Percentiles rank a stretch among this genome's conserved stretches.
Conservation (phyloP, 2,888 invertebrate species). For the Timema podura region DNA sequence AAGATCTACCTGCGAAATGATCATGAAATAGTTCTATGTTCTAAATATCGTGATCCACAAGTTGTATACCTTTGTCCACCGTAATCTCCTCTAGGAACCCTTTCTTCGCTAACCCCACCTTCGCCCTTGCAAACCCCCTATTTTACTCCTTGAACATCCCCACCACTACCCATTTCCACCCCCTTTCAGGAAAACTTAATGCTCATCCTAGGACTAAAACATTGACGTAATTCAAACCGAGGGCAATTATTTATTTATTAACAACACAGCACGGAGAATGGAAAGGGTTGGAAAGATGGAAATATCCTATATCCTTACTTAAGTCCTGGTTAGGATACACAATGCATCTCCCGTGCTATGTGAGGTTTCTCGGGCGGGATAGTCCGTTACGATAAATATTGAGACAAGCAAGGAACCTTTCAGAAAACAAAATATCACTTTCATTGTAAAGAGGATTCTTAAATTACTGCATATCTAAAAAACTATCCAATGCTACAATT, state of each 20-base stretch:
- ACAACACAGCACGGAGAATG: conserved; percentile 24
- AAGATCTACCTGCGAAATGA: too few species aligned
- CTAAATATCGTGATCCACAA: too few species aligned
- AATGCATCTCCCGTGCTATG: neutral
- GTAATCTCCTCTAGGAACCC: neutral
- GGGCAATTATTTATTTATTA: conserved; percentile 33
- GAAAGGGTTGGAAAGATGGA: neutral
- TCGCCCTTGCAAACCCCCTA: neutral
- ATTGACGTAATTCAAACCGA: conserved; percentile 30
- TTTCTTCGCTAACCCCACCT: conserved; percentile 11
- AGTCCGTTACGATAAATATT: too few species aligned
- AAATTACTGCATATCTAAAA: too few species aligned
- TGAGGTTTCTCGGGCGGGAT: neutral
- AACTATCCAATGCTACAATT: too few species aligned
- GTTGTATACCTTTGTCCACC: too few species aligned
- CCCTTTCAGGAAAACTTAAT: conserved; percentile 24
- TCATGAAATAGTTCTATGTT: too few species aligned
- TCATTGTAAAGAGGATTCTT: too few species aligned
- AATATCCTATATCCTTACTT: conserved; percentile 13
- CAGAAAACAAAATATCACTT: too few species aligned
- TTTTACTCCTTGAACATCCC: neutral
- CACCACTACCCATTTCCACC: neutral
- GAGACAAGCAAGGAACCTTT: too few species aligned
- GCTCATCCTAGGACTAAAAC: conserved; percentile 26
- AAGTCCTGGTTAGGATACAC: conserved; percentile 9